phyloP scores from a whole-genome alignment of 1,140 invertebrate species.

The Formica exsecta region DNA sequence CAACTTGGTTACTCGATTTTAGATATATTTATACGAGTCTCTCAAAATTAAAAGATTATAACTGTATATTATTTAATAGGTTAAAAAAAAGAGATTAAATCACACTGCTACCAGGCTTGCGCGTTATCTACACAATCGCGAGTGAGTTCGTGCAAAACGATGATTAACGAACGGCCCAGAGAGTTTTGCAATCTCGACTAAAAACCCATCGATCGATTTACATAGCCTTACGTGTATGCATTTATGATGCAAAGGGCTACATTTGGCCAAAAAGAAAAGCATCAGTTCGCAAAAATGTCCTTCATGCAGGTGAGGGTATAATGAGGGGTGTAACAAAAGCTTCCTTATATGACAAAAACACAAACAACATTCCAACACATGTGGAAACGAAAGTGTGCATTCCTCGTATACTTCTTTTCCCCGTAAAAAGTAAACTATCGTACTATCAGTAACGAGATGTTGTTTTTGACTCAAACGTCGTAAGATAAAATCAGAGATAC shows the following conservation, averaged over 20 bases:
- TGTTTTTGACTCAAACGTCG: conserved; percentile 26
- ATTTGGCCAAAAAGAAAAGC: conserved; percentile 77
- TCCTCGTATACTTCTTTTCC: conserved; percentile 62
- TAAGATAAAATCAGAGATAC: conserved; percentile 43
- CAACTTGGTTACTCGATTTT: background rate
- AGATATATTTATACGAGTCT: background rate
- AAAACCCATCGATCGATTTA: conserved; percentile 49
- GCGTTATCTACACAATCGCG: conserved; percentile 59
- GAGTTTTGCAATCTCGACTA: conserved; percentile 49
- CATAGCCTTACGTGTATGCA: conserved; percentile 61
- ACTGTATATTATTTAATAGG: background rate
- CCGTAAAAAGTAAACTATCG: conserved; percentile 27
- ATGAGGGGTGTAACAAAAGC: conserved; percentile 85
- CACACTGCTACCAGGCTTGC: conserved; percentile 53
- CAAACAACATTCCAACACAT: conserved; percentile 79
- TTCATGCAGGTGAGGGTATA: conserved; percentile 84
- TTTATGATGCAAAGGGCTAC: conserved; percentile 74
- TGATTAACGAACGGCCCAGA: conserved; percentile 46
- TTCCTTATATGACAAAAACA: conserved; percentile 79
- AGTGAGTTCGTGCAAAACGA: conserved; percentile 65
- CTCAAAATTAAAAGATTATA: background rate
- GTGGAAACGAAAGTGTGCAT: conserved; percentile 76
- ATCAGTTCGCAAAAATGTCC: conserved; percentile 78
- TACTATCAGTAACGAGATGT: conserved; percentile 50
- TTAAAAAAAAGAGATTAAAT: conserved; percentile 39